Percentiles rank a stretch among this genome's conserved stretches.
phyloP scores from a whole-genome alignment of 2,113 vertebrate species.

The Silurus glanis region DNA sequence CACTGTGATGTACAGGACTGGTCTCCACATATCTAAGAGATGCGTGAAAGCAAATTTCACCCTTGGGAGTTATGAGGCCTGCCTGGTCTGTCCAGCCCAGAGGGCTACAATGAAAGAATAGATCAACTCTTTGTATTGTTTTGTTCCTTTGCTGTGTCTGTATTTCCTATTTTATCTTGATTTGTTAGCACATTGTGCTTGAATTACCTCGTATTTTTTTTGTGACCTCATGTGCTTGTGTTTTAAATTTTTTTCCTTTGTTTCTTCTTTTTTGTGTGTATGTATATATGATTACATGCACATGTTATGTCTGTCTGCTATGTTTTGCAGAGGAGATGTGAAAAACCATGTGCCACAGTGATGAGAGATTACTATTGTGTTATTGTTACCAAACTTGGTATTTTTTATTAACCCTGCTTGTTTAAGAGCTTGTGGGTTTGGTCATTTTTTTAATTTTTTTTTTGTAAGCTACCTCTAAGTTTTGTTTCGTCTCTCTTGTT shows the following conservation, averaged over 20 bases:
- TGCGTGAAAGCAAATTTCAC: conserved; percentile 39
- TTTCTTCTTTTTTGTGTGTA: conserved; percentile 48
- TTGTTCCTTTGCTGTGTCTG: conserved; percentile 65
- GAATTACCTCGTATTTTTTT: conserved; percentile 96
- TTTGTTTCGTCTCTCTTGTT: conserved; percentile 59
- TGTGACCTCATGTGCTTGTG: conserved; percentile 90
- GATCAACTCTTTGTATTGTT: conserved; percentile 67
- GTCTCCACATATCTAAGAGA: conserved; percentile 56
- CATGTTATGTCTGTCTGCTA: conserved; percentile 46
- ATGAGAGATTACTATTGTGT: conserved; percentile 72
- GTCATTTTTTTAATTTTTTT: conserved; percentile 62
- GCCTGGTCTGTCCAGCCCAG: conserved; percentile 52
- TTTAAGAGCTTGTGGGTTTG: conserved; percentile 71
- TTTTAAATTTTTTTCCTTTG: conserved; percentile 43
- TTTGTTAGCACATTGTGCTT: conserved; percentile 92
- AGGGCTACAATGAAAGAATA: conserved; percentile 63
- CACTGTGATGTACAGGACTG: conserved; percentile 52
- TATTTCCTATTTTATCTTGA: conserved; percentile 71
- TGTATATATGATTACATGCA: conserved; percentile 51
- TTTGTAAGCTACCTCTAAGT: conserved; percentile 95
- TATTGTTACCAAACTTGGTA: conserved; percentile 85
- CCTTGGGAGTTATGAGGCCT: conserved; percentile 51
- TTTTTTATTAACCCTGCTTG: conserved; percentile 72
- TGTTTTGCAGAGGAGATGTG: conserved; percentile 57
- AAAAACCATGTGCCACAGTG: conserved; percentile 64